Percentiles rank a stretch among this genome's conserved stretches.
These are phyloP conservation scores for Gallinago undulata DNA, from an alignment of 2,113 vertebrate species.

Conservation along the genomic window DNA sequence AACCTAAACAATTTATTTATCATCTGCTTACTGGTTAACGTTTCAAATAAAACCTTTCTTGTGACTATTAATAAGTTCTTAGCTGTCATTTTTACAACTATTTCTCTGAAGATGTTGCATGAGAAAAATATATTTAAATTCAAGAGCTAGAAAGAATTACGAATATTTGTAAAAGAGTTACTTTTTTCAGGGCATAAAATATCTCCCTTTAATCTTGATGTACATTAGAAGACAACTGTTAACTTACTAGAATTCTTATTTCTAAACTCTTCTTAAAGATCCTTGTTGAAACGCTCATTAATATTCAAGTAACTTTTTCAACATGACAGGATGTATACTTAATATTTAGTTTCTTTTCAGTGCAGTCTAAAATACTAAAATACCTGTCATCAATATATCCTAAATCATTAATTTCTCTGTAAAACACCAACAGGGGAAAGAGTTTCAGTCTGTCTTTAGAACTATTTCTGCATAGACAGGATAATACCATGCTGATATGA, in stretches of 20 bases:
- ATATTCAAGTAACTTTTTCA: not conserved
- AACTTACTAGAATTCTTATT: not conserved
- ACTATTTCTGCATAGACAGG: not conserved
- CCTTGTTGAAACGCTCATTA: not conserved
- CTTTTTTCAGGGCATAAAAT: not conserved
- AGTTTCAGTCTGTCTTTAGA: not conserved
- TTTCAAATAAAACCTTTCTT: not conserved
- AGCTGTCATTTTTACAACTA: not conserved
- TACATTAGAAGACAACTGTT: not conserved
- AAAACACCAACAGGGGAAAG: not conserved
- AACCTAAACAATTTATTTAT: not conserved
- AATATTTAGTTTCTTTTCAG: slow-evolving; percentile 19
- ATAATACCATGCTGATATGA: not conserved
- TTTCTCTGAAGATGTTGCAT: not conserved
- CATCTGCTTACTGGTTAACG: not conserved
- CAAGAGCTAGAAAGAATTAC: not conserved
- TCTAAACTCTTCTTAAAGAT: not conserved
- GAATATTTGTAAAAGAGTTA: not conserved
- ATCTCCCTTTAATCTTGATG: not conserved
- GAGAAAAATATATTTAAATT: not conserved
- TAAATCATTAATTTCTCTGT: not conserved
- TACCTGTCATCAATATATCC: not conserved
- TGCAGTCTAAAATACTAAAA: not conserved
- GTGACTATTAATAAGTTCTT: not conserved
- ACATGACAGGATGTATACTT: not conserved